phyloP scores from a whole-genome alignment of 2,113 vertebrate genomes.

The Ceyx margarethae region DNA sequence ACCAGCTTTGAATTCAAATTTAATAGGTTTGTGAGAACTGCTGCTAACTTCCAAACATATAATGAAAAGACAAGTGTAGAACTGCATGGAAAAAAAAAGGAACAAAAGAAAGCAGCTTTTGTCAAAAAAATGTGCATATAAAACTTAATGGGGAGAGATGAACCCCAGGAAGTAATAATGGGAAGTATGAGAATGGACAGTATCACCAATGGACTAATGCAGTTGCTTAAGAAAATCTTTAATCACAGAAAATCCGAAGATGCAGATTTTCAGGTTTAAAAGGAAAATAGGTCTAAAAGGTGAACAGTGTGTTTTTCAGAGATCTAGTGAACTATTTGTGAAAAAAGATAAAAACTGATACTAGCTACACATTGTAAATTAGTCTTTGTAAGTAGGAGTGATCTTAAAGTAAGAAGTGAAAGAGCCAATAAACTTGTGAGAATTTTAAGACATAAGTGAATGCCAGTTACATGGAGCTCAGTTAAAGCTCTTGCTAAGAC shows the following conservation, averaged over 20 bases:
- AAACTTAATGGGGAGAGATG: background rate
- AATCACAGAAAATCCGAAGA: background rate
- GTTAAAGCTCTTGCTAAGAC: background rate
- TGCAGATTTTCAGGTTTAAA: background rate
- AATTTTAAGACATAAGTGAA: background rate
- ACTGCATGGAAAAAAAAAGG: background rate
- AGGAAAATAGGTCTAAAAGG: background rate
- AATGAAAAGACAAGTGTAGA: background rate
- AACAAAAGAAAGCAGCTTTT: background rate
- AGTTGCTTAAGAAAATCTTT: background rate
- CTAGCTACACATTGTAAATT: background rate
- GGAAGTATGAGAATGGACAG: background rate
- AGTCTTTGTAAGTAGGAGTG: background rate
- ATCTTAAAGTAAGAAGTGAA: background rate
- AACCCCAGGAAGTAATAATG: background rate
- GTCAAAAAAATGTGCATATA: background rate
- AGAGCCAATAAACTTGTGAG: background rate
- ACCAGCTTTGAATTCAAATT: background rate
- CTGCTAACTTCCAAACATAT: background rate
- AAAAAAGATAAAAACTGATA: background rate
- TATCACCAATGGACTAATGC: background rate
- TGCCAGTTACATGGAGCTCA: background rate
- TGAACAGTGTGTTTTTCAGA: background rate
- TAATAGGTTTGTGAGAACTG: background rate
- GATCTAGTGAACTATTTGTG: background rate